Evolutionary conservation across 2,797 vertebrate species (phyloP).

Genomic region (Sebastes cheni): DNA sequence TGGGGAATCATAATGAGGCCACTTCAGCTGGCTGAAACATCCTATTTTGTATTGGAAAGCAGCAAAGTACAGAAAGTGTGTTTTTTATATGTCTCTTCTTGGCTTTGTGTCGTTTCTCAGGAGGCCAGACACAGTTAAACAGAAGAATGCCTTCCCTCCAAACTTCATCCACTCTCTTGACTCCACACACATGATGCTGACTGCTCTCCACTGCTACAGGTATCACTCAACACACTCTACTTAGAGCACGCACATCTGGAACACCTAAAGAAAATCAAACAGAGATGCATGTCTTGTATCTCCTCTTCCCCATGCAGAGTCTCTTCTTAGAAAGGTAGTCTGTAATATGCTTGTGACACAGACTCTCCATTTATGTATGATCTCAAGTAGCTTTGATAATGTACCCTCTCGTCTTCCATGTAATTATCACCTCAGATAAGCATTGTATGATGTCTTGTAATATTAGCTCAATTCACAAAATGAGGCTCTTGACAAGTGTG

Average conservation of each 20-base stretch:
- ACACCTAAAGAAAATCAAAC: background rate
- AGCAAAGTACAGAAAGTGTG: background rate
- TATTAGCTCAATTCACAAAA: background rate
- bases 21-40: background rate
- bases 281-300: background rate
- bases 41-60: background rate
- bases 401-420: background rate
- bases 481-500: background rate
- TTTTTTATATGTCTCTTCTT: background rate
- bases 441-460: background rate
- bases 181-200: constrained; percentile 99
- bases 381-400: background rate
- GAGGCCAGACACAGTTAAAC: constrained; percentile 92
- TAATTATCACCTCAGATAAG: background rate
- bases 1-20: background rate
- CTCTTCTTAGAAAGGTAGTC: background rate
- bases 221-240: constrained; percentile 41
- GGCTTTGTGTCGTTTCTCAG: constrained; percentile 65
- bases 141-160: constrained; percentile 97
- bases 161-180: constrained; percentile 99
- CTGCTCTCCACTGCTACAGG: constrained; percentile 90
- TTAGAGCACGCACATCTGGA: background rate
- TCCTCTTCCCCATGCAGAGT: background rate
- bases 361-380: background rate
- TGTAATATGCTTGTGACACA: background rate